Base-by-base conservation (phyloP, 64 coral and sea anemone species). In the Dendronephthya gigantea region DNA sequence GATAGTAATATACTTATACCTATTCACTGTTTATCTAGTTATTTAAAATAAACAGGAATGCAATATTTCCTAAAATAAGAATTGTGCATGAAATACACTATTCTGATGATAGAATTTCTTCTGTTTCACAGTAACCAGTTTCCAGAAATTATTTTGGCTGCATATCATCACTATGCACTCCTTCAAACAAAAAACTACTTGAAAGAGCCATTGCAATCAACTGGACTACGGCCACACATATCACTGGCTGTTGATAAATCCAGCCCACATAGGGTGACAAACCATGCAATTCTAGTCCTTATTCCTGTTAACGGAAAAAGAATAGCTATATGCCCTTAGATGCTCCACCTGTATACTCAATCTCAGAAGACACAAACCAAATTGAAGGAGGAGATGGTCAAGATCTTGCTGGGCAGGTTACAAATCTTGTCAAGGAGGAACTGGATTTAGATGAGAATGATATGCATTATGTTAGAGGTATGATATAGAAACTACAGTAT, bases 371-470 rank as follows among this genome's bases (percentile, higher is more conserved):
- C 2, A 35, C 69, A 76, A 76, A 76, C 35, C 2, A 31, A 4
- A 76, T 76, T 76, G 69, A 76, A 76, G 69, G 58, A n/a, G 29
- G n/a, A n/a, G n/a, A n/a, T n/a, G n/a, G 69, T 76, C 69, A 76
- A 76, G 69, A 76, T 76, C 69, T 76, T 35, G 69, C 69, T 2
- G 35, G 31, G 34, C 23, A 76, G 34, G 17, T 38, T 76, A 14
- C 31, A 76, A 38, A 76, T 13, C 13, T 76, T 76, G 28, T 76
- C 29, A 38, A 76, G 69, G 69, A 76, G 69, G 34, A 76, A 34
- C 25, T 76, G 31, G 69, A 76, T 14, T 76, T 76, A 33, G 69
- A 27, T 4, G 31, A 76, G 12, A 27, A 37, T 76, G 69, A 76
- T 34, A 5, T 76, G 69, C 69, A 76, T 76, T 76, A 34, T 76